A percentile compares a stretch with the other conserved stretches of the same genome.
Conservation (phyloP, 2,113 vertebrate species). For the Pyrgilauda ruficollis region DNA sequence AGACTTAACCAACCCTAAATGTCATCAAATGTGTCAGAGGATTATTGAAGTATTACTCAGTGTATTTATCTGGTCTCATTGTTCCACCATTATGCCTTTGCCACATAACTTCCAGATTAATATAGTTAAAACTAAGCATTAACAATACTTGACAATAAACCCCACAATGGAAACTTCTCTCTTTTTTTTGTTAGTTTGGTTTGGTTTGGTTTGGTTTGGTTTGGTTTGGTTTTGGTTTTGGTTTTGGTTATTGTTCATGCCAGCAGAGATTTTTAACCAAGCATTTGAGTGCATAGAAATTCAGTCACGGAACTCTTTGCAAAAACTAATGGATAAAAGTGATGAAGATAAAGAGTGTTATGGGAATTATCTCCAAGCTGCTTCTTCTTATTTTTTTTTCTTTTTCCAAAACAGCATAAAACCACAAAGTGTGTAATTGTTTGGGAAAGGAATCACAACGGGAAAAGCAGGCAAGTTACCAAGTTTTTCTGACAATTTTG, state of each 20-base stretch:
- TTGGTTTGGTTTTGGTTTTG: neutral
- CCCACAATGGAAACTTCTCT: neutral
- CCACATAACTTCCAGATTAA: neutral
- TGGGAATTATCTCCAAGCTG: neutral
- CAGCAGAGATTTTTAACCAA: neutral
- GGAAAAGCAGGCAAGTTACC: neutral
- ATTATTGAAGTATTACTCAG: neutral
- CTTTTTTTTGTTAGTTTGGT: neutral
- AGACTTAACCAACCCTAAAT: neutral
- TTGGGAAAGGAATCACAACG: neutral
- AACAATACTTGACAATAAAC: neutral
- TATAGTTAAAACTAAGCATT: neutral
- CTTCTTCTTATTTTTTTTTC: neutral
- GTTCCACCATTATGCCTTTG: too few species aligned
- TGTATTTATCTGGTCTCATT: neutral
- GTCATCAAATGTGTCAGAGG: neutral
- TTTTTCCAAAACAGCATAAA: neutral
- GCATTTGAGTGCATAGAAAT: neutral
- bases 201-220: too few species aligned
- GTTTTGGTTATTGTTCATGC: too few species aligned
- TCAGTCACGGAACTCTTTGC: fast-evolving
- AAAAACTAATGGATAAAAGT: neutral
- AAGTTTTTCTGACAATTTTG: neutral
- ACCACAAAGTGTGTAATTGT: neutral
- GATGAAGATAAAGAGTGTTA: neutral